phyloP scores from a whole-genome alignment of 37 sponge, comb jelly and placozoan genomes.

The Haliclona indistincta region DNA sequence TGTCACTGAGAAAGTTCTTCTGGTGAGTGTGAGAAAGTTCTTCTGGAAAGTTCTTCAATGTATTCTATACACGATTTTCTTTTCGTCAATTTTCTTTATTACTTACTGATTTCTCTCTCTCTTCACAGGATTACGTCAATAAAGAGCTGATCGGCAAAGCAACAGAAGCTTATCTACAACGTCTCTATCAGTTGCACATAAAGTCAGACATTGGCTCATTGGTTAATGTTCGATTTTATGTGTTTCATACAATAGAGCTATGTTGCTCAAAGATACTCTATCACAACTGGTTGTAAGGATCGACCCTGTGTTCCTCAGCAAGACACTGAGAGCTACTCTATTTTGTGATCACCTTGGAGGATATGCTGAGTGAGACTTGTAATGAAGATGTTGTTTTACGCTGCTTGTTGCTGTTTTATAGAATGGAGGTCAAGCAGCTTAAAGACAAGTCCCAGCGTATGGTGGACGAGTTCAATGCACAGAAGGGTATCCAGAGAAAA shows the following conservation, averaged over 20 bases:
- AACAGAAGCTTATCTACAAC: constrained; percentile 46
- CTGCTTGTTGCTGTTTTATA: constrained; percentile 13
- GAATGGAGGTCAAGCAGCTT: constrained; percentile 50
- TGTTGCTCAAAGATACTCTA: constrained; percentile 37
- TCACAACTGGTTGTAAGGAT: constrained; percentile 35
- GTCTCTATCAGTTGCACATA: constrained; percentile 53
- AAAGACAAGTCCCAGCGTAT: constrained; percentile 6
- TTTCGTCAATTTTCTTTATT: no score
- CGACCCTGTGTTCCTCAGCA: constrained; percentile 47
- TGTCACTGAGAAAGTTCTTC: constrained; percentile 52
- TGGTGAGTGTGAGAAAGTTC: constrained; percentile 32
- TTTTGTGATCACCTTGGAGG: constrained; percentile 57
- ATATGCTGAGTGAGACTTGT: constrained; percentile 57
- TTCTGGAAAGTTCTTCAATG: background rate
- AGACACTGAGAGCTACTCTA: constrained; percentile 38
- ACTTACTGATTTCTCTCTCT: background rate
- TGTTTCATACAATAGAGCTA: constrained; percentile 33
- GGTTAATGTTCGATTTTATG: background rate
- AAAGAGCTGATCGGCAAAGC: constrained; percentile 14
- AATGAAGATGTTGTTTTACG: background rate
- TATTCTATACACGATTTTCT: no score
- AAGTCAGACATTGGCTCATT: constrained; percentile 28
- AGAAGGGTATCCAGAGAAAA: constrained; percentile 40
- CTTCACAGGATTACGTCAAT: constrained; percentile 36
- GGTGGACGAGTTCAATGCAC: constrained; percentile 34